Evolutionary conservation across 1,140 invertebrate genomes (phyloP), one percentile per base, ranked within the genome.

Genomic region (Tetramorium alpestre): DNA sequence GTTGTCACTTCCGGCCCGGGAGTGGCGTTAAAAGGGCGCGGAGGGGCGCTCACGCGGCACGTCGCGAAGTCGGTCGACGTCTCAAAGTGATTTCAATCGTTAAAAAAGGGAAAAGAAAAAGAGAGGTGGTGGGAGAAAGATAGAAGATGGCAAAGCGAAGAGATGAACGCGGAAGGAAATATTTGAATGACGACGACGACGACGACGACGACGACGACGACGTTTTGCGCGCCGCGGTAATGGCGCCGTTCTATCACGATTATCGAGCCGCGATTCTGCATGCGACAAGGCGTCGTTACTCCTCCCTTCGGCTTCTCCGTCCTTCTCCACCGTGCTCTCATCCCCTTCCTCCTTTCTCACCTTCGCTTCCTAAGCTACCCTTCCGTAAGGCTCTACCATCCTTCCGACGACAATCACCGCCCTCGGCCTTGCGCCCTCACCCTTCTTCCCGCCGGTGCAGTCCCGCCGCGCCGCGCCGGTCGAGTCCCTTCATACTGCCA

Each of bases 211-310:
- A 33, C 64, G 84, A 67, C 56, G 85, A 70, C 62, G 85, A 81
- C 85, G 69, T 87, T 87, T 72, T 72, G 51, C 54, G 49, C 58
- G 49, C 22, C 75, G 67, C 67, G 78, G 58, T 90, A 90, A 90
- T 89, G 88, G 81, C 62, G 80, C 86, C 86, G 80, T 91, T 91
- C 90, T 89, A 89, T 89, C 87, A 90, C 85, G 89, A 88, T 91
- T 90, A 91, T 89, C 86, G 85, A 77, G 73, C 56, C 76, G 77
- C 80, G 84, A 87, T 82, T 89, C 65, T 88, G 86, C 89, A 91
- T 91, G 87, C 90, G 85, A 90, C 88, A 90, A 91, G 82, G 87
- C 87, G 58, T 88, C 82, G 89, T 91, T 89, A 88, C 86, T 86
- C 87, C 56, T 75, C 38, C 65, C 62, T 47, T 49, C 51, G 38